Evolutionary conservation across 2,797 vertebrate genomes (phyloP), one percentile per base, ranked within the genome.

Genomic region (Acanthiza pusilla): DNA sequence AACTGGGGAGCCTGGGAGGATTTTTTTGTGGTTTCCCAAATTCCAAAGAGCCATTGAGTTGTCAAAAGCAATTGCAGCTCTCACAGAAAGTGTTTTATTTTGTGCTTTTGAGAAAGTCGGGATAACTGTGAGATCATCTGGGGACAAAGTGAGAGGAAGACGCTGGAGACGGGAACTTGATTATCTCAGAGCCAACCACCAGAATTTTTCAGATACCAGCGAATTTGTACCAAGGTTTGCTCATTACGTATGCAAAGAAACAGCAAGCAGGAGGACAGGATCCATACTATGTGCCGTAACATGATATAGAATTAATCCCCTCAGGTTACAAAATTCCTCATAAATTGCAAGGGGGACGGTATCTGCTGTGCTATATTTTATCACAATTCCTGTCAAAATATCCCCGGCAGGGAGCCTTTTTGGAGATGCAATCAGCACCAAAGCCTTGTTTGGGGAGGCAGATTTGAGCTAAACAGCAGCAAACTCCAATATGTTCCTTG

Each of bases 341-440:
- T 79, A 94, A 95, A 91, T 88, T 47, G 23, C 78, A 90, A 91
- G 91, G 10, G 62, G 91, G 77, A 54, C 32, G 13, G 18, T 89
- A 89, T 79, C 91, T 66, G 48, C 72, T 77, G 62, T 40, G 57
- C 65, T 89, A 18, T 63, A 80, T 86, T 96, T 96, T 96, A 96
- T 97, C 96, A 67, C 63, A 16, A 29, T 88, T 89, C 77, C 92
- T 97, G 96, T 97, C 96, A 98, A 96, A 97, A 96, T 72, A 96
- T 80, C 89, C 97, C 97, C 95, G 89, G 84, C 89, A 89, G 93
- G 77, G 76, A 96, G 90, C 96, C 91, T 94, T 84, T 84, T 2
- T 13, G 22, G 72, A 65, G 93, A 95, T 77, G 87, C 68, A 86
- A 94, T 89, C 88, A 48, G 65, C 51, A 71, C 85, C 73, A 81